Evolutionary conservation across 2,888 invertebrate species (phyloP), one percentile per base, ranked within the genome.

Genomic region (Volucella bombylans): DNA sequence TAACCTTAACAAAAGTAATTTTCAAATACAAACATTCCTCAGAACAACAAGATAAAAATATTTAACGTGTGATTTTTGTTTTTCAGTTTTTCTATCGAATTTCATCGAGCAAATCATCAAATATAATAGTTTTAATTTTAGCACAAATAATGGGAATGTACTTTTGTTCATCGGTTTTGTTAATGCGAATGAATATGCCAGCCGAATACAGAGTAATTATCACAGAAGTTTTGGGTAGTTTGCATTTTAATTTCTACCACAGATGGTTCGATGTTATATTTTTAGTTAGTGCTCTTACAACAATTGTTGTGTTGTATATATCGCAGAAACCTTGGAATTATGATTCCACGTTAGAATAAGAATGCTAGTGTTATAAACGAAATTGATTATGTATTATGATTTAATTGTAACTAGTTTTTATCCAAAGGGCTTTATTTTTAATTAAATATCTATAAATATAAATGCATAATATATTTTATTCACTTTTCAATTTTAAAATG

Each of bases 61-160:
- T 45, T 52, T 9, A 45, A 49, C 12, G 8, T 31, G 31, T 14
- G 41, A 57, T 50, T 61, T 76, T 68, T 71, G 87, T 88, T 67
- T 94, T 94, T 82, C 93, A 98, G 98, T 99, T 99, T 91, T 99
- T 99, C 94, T 99, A 99, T 93, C 98, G 98, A 89, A 98, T 99
- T 89, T 99, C 99, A 0, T 99, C 98, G 88, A 98, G 97, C 87
- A 99, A 99, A 92, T 99, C 99, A 4, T 99, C 99, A 10, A 99
- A 99, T 91, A 96, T 99, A 73, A 99, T 99, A 87, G 99, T 99
- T 3, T 92, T 99, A 65, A 95, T 98, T 86, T 93, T 99, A 54
- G 99, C 99, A 1, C 99, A 99, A 93, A 97, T 99, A 88, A 99
- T 99, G 99, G 99, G 99, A 49, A 99, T 99, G 99, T 99, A 99